Evolutionary conservation across 2,888 invertebrate species (phyloP).

Genomic region (Anaspis maculata): DNA sequence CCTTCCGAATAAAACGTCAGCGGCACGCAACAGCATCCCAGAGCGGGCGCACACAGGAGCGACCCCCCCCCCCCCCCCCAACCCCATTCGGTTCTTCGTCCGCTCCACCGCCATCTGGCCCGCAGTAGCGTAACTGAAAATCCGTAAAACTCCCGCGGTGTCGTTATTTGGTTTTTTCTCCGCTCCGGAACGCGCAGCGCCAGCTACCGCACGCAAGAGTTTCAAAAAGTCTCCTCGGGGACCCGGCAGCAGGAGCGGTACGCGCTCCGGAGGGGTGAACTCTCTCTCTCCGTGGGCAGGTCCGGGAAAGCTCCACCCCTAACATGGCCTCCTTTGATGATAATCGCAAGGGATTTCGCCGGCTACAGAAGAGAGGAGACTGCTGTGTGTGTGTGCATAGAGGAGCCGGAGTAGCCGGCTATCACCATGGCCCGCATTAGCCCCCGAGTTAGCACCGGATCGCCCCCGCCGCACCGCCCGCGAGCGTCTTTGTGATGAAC

Average conservation of each 20-base stretch:
- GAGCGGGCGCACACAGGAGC: no score
- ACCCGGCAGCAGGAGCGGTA: no score
- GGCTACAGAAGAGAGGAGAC: constrained; percentile 20
- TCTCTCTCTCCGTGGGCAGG: constrained; percentile 24
- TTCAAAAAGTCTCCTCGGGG: no score
- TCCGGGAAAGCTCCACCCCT: constrained; percentile 36
- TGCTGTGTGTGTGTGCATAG: no score
- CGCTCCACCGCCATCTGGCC: constrained; percentile 22
- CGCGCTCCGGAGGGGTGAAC: constrained; percentile 14
- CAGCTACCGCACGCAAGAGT: constrained; percentile 31
- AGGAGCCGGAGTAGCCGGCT: no score
- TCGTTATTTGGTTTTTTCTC: constrained; percentile 35
- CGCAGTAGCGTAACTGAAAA: constrained; percentile 31
- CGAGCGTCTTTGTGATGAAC: no score
- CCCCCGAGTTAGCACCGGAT: no score
- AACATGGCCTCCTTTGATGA: constrained; percentile 43
- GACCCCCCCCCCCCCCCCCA: no score
- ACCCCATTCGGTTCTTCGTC: constrained; percentile 14
- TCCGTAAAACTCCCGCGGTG: constrained; percentile 25
- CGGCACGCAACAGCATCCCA: no score
- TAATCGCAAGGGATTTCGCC: constrained; percentile 39
- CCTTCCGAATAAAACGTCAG: no score
- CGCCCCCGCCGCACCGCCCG: no score
- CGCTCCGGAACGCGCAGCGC: constrained; percentile 28
- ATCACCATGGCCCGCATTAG: no score